A percentile compares a stretch with the other conserved stretches of the same genome.
Conservation (phyloP, 2,888 invertebrate species). For the Tholera decimalis region DNA sequence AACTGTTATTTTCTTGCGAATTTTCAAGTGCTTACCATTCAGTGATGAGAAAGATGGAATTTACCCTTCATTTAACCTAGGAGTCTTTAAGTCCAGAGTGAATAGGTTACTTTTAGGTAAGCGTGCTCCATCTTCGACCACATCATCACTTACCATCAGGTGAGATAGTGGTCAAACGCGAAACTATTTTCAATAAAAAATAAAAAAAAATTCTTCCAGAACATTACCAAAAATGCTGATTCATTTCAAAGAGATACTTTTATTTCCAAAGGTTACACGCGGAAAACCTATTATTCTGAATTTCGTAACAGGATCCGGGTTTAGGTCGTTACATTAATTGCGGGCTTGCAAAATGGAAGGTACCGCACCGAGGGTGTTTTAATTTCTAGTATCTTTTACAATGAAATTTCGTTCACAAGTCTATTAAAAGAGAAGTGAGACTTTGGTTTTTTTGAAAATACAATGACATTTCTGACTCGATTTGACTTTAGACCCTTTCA, state of each 20-base stretch:
- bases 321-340: conserved; percentile 55
- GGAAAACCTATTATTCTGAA: conserved; percentile 33
- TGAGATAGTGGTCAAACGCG: too few species aligned
- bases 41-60: conserved; percentile 20
- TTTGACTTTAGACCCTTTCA: conserved; percentile 4
- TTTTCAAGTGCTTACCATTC: conserved; percentile 20
- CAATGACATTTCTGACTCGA: conserved; percentile 5
- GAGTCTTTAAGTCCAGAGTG: too few species aligned
- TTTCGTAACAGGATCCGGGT: conserved; percentile 41
- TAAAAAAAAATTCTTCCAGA: too few species aligned
- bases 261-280: conserved; percentile 16
- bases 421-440: conserved; percentile 26
- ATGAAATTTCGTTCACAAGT: conserved; percentile 45
- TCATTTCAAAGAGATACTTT: neutral
- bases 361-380: conserved; percentile 44
- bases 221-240: neutral
- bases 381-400: conserved; percentile 59
- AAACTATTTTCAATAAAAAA: too few species aligned
- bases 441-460: conserved; percentile 14
- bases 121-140: too few species aligned
- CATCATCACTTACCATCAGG: too few species aligned
- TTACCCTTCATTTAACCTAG: too few species aligned
- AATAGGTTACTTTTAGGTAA: too few species aligned
- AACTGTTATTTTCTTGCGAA: conserved; percentile 19
- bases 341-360: conserved; percentile 42